phyloP scores from a whole-genome alignment of 1,140 invertebrate species.

The Diuraphis noxia region DNA sequence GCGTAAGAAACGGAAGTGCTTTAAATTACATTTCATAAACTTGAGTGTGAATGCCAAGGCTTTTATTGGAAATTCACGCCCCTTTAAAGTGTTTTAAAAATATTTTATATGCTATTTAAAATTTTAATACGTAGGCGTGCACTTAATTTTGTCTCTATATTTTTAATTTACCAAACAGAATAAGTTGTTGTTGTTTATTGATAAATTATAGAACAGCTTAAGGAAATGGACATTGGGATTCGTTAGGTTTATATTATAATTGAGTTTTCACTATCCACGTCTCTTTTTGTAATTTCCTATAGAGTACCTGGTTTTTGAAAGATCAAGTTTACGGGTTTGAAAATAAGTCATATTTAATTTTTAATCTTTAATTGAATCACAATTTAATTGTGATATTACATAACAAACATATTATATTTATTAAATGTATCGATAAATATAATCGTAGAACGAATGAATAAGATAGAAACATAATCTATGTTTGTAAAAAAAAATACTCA shows the following conservation, averaged over 20 bases:
- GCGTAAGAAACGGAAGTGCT: neutral
- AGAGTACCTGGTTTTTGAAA: neutral
- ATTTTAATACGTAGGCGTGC: neutral
- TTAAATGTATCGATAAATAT: neutral
- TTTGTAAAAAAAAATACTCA: neutral
- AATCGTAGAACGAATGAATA: neutral
- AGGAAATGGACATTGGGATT: neutral
- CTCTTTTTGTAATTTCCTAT: neutral
- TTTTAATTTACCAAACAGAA: neutral
- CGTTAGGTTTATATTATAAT: neutral
- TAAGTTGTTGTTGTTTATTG: neutral
- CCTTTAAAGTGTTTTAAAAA: neutral
- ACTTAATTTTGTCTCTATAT: neutral
- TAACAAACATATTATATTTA: neutral
- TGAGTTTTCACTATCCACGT: no score
- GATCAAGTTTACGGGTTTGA: neutral
- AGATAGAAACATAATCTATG: neutral
- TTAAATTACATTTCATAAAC: neutral
- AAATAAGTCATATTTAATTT: neutral
- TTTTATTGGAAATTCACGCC: slow-evolving; percentile 10
- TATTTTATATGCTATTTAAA: slow-evolving; percentile 24
- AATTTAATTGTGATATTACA: neutral
- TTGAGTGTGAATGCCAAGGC: neutral
- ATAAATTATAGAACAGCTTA: neutral
- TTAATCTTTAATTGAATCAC: neutral